Base-by-base conservation (phyloP, 2,113 vertebrate genomes). In the Solea senegalensis region DNA sequence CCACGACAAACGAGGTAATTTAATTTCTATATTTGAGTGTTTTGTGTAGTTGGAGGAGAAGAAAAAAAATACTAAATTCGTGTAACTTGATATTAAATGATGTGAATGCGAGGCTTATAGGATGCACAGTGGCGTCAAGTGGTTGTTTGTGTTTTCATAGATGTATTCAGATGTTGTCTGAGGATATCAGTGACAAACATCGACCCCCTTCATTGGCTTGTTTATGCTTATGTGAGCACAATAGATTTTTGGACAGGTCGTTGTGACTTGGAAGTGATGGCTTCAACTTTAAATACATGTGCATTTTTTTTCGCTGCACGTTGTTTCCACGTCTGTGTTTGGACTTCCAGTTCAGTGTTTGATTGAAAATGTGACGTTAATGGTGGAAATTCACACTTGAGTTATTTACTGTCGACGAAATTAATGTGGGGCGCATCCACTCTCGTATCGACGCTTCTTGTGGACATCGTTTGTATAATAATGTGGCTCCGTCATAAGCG, bases 141-240 rank as follows among this genome's bases (percentile, higher is more conserved):
- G 21, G 21, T 12, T 75, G 45, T 67, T 49, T 70, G 15, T 75
- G 3, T 34, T 49, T 34, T 50, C 67, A 9, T 39, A 15, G 34
- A 54, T 63, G 10, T 60, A 71, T 61, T 67, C 7, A 68, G 70
- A 54, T 43, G 78, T 14, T 74, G 16, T 16, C 59, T 78, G 68
- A 34, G 43, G 39, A 43, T 78, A 66, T 61, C 56, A 84, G 78
- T 76, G 48, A 65, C 55, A 75, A 81, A 76, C 78, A 73, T 77
- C 76, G 72, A 74, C 57, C 65, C 51, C 45, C 53, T 65, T n/a
- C 12, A 13, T 14, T 48, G 45, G 76, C 72, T 89, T 86, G 79
- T 89, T 86, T 82, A 81, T 85, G 84, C 69, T 70, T 74, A 52
- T 86, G 63, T 82, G 88, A 83, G 82, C 83, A 89, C 89, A 88